Base-by-base conservation (phyloP, 2,113 vertebrate species). In the Xyrauchen texanus region DNA sequence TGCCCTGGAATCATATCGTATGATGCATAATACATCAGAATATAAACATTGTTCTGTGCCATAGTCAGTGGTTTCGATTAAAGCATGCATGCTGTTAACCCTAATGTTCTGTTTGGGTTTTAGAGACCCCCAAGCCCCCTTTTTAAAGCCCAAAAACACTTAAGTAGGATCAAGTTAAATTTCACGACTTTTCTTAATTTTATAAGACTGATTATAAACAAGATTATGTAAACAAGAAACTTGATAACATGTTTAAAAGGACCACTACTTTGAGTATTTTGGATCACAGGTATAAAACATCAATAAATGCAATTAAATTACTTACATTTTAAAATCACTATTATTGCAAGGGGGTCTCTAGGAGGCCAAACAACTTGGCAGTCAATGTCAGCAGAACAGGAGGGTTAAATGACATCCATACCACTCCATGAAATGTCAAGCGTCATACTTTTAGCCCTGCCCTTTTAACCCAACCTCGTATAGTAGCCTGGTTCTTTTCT, bases 1-100 rank as follows among this genome's bases (percentile, higher is more conserved):
- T 83, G 83, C 67, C 53, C 75, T 71, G 70, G 83, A 88, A 87
- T 87, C 88, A 16, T 44, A 21, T 11, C 15, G 7, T 58, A 42
- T 63, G 21, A 34, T 34, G 21, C 21, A 16, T 76, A 55, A 51
- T 53, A 47, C 61, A 55, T 45, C 53, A 5, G 34, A 55, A 9
- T 13, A 51, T 45, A 9, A 15, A 45, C 52, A 52, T 6, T 15
- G 15, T 34, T 42, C 11, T 34, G 7, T 52, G 15, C 16, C 12
- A 51, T 75, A 63, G 16, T 45, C 15, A 52, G 55, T 58, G 6
- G 55, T 58, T 58, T 58, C n/a, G 13, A 15, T 58, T 58, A 58
- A 15, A 9, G 11, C 46, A 9, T 63, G 72, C 58, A 34, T 4
- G 60, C 60, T 42, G 11, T 75, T 49, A 61, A 75, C 60, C 4